Evolutionary conservation across 2,888 invertebrate species (phyloP).

Genomic region (Podabrus alpinus): DNA sequence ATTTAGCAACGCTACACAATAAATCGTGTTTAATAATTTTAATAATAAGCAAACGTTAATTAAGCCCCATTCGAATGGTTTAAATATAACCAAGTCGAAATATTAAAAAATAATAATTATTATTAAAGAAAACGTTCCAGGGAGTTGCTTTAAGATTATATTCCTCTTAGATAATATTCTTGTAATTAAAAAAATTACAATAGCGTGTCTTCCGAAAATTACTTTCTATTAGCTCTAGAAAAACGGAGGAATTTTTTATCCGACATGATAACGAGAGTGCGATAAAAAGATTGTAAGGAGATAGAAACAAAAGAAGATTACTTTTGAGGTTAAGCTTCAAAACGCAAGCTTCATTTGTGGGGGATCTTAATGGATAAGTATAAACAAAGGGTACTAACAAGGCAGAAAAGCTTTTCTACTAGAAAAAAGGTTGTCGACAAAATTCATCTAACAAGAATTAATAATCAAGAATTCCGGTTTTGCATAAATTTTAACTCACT

Average conservation of each 20-base stretch:
- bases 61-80: background rate
- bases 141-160: background rate
- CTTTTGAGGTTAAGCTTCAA: slow-evolving; percentile 15
- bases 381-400: slow-evolving; percentile 22
- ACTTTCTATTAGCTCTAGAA: background rate
- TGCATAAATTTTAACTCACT: background rate
- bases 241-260: background rate
- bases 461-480: background rate
- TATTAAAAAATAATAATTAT: background rate
- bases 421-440: slow-evolving; percentile 13
- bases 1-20: background rate
- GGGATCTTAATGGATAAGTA: slow-evolving; percentile 21
- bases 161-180: background rate
- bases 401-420: background rate
- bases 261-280: background rate
- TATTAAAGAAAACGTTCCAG: background rate
- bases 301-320: slow-evolving; percentile 5
- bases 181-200: background rate
- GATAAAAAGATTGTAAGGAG: background rate
- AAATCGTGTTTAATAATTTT: background rate
- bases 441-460: slow-evolving; percentile 16
- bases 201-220: background rate
- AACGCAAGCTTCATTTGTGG: slow-evolving; percentile 18
- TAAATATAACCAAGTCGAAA: background rate
- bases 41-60: background rate